phyloP scores from a whole-genome alignment of 2,113 vertebrate species.

The Pipa parva region DNA sequence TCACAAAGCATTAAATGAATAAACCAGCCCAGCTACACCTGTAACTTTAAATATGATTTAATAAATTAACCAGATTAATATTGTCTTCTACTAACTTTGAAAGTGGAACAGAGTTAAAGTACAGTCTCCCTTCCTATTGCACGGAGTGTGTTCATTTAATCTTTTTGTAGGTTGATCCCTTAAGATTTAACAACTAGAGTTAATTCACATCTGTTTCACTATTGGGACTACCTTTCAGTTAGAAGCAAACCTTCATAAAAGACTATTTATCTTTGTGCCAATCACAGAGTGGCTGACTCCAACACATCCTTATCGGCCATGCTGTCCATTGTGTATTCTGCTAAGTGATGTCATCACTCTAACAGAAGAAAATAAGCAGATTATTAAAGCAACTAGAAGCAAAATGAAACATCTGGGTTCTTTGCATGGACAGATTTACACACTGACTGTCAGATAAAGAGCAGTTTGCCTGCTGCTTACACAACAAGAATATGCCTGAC shows the following conservation, averaged over 20 bases:
- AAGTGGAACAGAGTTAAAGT: too few species aligned
- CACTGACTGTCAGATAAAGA: constrained; percentile 80
- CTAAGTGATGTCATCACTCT: constrained; percentile 71
- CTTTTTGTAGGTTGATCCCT: not conserved
- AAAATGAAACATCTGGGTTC: constrained; percentile 74
- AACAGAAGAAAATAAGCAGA: constrained; percentile 70
- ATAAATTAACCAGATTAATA: too few species aligned
- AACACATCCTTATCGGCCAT: constrained; percentile 59
- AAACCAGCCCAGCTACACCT: too few species aligned
- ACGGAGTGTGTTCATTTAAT: too few species aligned
- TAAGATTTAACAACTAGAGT: constrained; percentile 44
- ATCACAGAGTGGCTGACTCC: constrained; percentile 62
- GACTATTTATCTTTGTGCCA: constrained; percentile 64
- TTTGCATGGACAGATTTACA: constrained; percentile 79
- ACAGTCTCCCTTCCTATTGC: too few species aligned
- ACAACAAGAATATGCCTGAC: constrained; percentile 72
- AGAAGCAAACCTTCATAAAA: constrained; percentile 59
- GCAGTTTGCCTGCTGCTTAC: constrained; percentile 72
- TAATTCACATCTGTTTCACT: constrained; percentile 48
- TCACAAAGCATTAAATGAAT: too few species aligned
- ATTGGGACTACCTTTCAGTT: constrained; percentile 53
- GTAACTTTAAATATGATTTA: too few species aligned
- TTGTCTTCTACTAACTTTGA: too few species aligned
- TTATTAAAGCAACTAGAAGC: constrained; percentile 72
- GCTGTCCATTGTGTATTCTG: constrained; percentile 60